Conservation (phyloP, 2,888 invertebrate genomes). For the Emmelina monodactyla region DNA sequence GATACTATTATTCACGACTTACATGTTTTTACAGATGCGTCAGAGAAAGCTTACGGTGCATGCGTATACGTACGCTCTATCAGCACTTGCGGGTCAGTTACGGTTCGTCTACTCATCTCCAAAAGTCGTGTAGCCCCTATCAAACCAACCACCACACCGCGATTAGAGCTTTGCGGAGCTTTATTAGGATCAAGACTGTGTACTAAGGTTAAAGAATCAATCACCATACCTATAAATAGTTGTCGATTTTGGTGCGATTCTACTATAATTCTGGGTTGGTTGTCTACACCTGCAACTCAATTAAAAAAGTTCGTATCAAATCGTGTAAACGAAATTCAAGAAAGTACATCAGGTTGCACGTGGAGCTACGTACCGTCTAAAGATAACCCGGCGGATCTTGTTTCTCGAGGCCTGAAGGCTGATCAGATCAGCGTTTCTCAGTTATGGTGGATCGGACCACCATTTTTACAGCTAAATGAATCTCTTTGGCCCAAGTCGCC, state of each 20-base stretch:
- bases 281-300: not conserved
- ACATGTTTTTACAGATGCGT: too few species aligned
- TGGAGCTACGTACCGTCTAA: slow-evolving; percentile 1
- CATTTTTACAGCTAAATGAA: not conserved
- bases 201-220: too few species aligned
- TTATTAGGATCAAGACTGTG: too few species aligned
- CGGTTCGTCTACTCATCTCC: too few species aligned
- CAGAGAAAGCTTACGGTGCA: too few species aligned
- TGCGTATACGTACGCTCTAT: too few species aligned
- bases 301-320: not conserved
- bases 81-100: too few species aligned
- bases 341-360: not conserved
- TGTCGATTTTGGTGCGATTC: not conserved
- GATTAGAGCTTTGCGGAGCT: too few species aligned
- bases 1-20: too few species aligned
- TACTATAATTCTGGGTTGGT: not conserved
- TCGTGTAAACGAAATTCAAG: slow-evolving; percentile 1
- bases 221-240: too few species aligned
- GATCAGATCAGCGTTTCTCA: not conserved
- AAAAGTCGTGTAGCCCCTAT: too few species aligned
- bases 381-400: slow-evolving; percentile 1
- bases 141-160: too few species aligned
- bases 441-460: not conserved
- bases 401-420: slow-evolving; percentile 1
- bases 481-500: not conserved